phyloP scores from a whole-genome alignment of 2,888 invertebrate genomes.

The Digitonthophagus gazella region DNA sequence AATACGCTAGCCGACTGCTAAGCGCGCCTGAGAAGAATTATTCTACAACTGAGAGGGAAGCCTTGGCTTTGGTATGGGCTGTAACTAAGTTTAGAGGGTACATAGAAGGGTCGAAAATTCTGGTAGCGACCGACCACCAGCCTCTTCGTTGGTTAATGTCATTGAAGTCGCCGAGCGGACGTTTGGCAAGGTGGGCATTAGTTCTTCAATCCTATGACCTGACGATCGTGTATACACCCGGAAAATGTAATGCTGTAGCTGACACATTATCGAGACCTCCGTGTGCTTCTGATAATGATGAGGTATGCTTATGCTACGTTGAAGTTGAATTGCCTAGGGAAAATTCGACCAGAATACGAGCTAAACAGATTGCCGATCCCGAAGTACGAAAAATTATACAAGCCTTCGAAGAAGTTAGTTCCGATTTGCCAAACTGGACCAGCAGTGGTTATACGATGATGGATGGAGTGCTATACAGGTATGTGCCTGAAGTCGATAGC shows the following conservation, averaged over 20 bases:
- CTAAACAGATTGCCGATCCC: slow-evolving; percentile 28
- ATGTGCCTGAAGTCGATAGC: slow-evolving; percentile 22
- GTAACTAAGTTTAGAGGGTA: slow-evolving; percentile 47
- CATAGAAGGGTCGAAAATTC: slow-evolving; percentile 43
- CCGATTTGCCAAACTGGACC: slow-evolving; percentile 19
- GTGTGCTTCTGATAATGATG: background rate
- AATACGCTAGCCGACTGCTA: slow-evolving; percentile 37
- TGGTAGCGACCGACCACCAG: slow-evolving; percentile 50
- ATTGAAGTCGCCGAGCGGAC: slow-evolving; percentile 43
- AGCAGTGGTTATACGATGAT: slow-evolving; percentile 15
- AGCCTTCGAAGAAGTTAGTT: slow-evolving; percentile 11
- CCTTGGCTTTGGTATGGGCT: slow-evolving; percentile 39
- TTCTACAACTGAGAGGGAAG: slow-evolving; percentile 35
- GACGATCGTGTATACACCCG: slow-evolving; percentile 42
- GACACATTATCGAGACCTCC: slow-evolving; percentile 42
- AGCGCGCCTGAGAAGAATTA: slow-evolving; percentile 36
- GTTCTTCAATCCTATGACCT: slow-evolving; percentile 43
- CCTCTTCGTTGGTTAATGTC: slow-evolving; percentile 50
- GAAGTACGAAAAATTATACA: slow-evolving; percentile 29
- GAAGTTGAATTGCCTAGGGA: slow-evolving; percentile 5
- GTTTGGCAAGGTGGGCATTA: slow-evolving; percentile 48
- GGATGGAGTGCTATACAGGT: slow-evolving; percentile 21
- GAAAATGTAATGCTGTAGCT: slow-evolving; percentile 42
- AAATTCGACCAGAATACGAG: slow-evolving; percentile 5
- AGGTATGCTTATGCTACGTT: background rate